phyloP scores from a whole-genome alignment of 92 coral and sea anemone species.

The Heliopora coerulea region DNA sequence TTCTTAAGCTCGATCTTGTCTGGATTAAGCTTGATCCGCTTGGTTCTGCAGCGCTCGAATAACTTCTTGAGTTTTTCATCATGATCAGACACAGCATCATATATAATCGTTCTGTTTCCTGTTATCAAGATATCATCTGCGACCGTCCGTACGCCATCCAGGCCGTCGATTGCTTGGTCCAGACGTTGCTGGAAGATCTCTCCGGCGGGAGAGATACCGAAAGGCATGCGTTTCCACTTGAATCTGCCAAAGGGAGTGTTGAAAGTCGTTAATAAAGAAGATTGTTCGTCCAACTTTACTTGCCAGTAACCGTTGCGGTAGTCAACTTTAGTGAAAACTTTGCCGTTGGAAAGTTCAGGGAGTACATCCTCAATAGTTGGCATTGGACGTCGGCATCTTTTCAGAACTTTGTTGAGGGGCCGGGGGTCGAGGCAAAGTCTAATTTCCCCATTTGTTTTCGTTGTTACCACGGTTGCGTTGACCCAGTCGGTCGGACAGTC shows the following conservation, averaged over 20 bases:
- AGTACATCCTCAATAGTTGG: constrained; percentile 33
- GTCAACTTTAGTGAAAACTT: constrained; percentile 33
- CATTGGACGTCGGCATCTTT: constrained; percentile 53
- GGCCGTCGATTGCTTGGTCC: constrained; percentile 19
- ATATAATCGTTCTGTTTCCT: too few species aligned
- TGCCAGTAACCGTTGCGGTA: constrained; percentile 16
- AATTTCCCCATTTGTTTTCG: constrained; percentile 8
- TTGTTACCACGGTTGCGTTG: constrained; percentile 20
- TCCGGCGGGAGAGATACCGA: not conserved
- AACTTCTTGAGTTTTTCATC: too few species aligned
- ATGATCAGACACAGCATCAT: constrained; percentile 29
- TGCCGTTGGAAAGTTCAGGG: constrained; percentile 13
- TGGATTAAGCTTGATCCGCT: too few species aligned
- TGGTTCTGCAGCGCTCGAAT: too few species aligned
- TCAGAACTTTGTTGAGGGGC: constrained; percentile 43
- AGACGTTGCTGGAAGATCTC: constrained; percentile 29
- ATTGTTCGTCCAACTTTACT: constrained; percentile 27
- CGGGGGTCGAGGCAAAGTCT: constrained; percentile 49
- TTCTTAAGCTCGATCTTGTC: too few species aligned
- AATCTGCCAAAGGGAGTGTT: constrained; percentile 25
- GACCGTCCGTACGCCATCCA: too few species aligned
- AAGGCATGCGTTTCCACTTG: constrained; percentile 17
- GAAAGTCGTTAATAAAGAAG: constrained; percentile 8
- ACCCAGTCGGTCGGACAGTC: constrained; percentile 45
- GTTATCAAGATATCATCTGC: too few species aligned